A percentile compares a stretch with the other conserved stretches of the same genome.
These are phyloP conservation scores for Anguilla megastoma DNA, from an alignment of 2,797 vertebrate genomes.

Conservation along the genomic window DNA sequence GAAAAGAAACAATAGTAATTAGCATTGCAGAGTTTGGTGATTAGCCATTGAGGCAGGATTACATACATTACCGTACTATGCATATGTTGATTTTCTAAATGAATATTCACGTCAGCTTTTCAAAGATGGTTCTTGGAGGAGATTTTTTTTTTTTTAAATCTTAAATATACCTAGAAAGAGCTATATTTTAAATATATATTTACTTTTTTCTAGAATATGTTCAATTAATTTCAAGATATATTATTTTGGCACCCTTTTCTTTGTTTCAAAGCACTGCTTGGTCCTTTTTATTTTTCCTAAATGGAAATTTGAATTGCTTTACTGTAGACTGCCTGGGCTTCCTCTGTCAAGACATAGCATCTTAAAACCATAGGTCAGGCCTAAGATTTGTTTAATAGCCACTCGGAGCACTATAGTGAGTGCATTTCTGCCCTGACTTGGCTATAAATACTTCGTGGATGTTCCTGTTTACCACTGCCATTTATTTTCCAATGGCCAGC, in stretches of 20 bases:
- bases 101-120: not conserved
- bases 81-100: not conserved
- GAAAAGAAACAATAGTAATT: constrained; percentile 11
- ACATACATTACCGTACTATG: not conserved
- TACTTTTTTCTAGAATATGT: not conserved
- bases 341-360: constrained; percentile 59
- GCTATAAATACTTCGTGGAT: constrained; percentile 64
- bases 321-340: constrained; percentile 55
- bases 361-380: constrained; percentile 66
- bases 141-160: not conserved
- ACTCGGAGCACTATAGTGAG: constrained; percentile 61
- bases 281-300: constrained; percentile 58
- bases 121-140: not conserved
- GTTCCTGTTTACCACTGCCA: constrained; percentile 42
- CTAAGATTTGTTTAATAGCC: constrained; percentile 68
- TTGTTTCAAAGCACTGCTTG: not conserved
- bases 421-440: constrained; percentile 58
- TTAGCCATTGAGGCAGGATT: not conserved
- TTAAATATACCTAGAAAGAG: not conserved
- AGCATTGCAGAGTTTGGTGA: not conserved
- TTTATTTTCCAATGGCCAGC: not conserved
- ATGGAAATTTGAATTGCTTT: constrained; percentile 70
- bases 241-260: not conserved
- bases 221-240: not conserved
- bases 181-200: not conserved